phyloP scores from a whole-genome alignment of 1,140 invertebrate genomes.

The Pseudoatta argentina region DNA sequence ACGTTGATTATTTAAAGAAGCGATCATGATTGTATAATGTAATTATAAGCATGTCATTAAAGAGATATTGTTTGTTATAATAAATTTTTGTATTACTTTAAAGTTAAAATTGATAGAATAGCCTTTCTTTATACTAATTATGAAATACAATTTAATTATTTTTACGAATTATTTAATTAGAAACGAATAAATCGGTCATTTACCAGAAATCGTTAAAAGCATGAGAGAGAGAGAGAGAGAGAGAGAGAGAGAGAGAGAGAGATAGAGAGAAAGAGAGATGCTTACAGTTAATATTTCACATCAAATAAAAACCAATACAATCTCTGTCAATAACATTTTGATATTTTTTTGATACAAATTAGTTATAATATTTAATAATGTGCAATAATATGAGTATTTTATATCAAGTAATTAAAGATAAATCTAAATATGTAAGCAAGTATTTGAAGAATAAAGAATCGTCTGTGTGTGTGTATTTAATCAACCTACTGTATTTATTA shows the following conservation, averaged over 20 bases:
- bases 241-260: too few species aligned
- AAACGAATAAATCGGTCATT: too few species aligned
- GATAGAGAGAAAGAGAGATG: too few species aligned
- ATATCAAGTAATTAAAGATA: neutral
- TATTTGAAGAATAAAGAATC: neutral
- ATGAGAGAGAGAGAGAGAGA: too few species aligned
- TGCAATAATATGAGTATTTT: neutral
- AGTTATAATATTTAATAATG: neutral
- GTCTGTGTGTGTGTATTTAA: neutral
- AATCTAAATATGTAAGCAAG: neutral
- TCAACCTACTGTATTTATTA: neutral
- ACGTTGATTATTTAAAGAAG: too few species aligned
- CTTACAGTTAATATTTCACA: neutral
- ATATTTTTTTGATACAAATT: neutral
- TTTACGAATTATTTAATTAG: conserved; percentile 18
- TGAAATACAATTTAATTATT: conserved; percentile 35
- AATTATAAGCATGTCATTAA: too few species aligned
- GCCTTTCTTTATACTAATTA: neutral
- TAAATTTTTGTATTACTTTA: too few species aligned
- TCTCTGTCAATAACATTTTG: neutral
- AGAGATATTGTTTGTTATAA: too few species aligned
- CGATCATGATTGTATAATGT: too few species aligned
- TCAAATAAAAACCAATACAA: neutral
- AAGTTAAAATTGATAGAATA: too few species aligned
- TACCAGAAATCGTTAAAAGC: too few species aligned